A percentile compares a stretch with the other conserved stretches of the same genome.
phyloP scores from a whole-genome alignment of 2,888 invertebrate species.

The Ganaspis brasiliensis region DNA sequence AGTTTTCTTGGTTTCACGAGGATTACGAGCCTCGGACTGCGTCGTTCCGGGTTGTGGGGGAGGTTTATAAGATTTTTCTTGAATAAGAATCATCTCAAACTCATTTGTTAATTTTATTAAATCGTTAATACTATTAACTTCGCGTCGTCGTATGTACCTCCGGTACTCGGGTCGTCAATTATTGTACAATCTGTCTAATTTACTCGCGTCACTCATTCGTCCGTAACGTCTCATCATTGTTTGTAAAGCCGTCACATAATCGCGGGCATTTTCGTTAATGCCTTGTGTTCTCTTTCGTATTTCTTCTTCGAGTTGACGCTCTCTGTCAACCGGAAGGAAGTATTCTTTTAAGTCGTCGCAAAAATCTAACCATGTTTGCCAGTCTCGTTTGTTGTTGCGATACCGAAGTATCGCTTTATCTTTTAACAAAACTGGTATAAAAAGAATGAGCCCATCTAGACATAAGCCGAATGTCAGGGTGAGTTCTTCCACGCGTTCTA shows the following conservation, averaged over 20 bases:
- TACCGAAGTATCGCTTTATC: background rate
- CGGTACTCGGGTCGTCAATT: background rate
- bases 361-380: background rate
- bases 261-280: background rate
- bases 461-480: background rate
- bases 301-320: background rate
- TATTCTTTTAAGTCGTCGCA: background rate
- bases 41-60: background rate
- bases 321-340: background rate
- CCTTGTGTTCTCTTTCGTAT: background rate
- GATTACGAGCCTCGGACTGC: no score
- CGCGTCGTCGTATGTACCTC: background rate
- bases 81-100: background rate
- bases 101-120: no score
- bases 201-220: background rate
- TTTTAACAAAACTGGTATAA: background rate
- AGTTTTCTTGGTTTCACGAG: no score
- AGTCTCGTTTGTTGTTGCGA: background rate
- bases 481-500: background rate
- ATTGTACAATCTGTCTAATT: background rate
- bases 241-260: background rate
- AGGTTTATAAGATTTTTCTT: background rate
- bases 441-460: background rate
- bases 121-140: no score
- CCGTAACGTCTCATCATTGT: background rate